These are phyloP conservation scores for Theretra japonica DNA, from an alignment of 2,888 invertebrate species.

Conservation along the genomic window DNA sequence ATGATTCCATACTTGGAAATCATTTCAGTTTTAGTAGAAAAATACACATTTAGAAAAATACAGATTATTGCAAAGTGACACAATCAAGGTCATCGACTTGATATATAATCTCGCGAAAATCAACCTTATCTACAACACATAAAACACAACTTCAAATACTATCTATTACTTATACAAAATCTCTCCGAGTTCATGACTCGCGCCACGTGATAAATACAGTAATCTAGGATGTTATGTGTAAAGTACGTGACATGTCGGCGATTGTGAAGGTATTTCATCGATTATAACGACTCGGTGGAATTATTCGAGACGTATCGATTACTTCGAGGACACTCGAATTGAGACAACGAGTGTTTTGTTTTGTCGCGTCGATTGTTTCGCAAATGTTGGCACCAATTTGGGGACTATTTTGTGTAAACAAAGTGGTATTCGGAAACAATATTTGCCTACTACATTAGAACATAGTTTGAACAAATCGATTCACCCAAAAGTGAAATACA, in stretches of 20 bases:
- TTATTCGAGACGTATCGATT: conserved; percentile 38
- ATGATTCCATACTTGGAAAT: no score
- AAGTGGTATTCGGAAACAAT: neutral
- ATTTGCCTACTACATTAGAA: neutral
- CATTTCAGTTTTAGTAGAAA: no score
- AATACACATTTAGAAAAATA: no score
- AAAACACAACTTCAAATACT: no score
- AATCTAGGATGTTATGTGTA: conserved; percentile 72
- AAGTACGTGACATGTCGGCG: conserved; percentile 70
- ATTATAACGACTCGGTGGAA: conserved; percentile 42
- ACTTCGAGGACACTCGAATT: conserved; percentile 11
- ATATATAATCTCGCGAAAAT: neutral
- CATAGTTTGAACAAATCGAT: neutral
- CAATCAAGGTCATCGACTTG: neutral
- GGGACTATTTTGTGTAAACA: neutral
- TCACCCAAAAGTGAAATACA: no score
- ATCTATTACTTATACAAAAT: neutral
- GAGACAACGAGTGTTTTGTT: conserved; percentile 20
- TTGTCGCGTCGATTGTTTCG: neutral
- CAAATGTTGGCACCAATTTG: neutral
- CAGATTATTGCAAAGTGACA: no score
- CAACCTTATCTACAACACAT: no score
- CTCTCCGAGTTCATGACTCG: conserved; percentile 36
- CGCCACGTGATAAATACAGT: conserved; percentile 48
- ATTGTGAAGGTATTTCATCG: conserved; percentile 69